A percentile compares a stretch with the other conserved stretches of the same genome.
Evolutionary conservation across 2,888 invertebrate species (phyloP).

Genomic region (Heliconius cydno): DNA sequence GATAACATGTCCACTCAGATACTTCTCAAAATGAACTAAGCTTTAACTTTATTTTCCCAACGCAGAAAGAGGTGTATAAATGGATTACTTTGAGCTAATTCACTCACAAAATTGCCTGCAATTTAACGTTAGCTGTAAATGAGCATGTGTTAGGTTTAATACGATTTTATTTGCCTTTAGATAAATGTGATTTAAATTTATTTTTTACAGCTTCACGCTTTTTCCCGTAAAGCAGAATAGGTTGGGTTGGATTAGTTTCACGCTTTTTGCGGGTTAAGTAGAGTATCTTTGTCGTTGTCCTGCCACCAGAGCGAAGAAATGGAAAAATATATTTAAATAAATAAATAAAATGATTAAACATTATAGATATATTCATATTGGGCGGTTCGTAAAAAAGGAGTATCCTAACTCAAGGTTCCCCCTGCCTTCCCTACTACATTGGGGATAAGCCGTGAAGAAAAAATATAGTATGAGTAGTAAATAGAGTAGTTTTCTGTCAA

Average conservation of each 20-base stretch:
- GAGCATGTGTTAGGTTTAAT: background rate
- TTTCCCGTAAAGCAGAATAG: background rate
- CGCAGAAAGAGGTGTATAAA: background rate
- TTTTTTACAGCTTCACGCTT: background rate
- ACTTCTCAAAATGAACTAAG: background rate
- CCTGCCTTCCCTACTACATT: background rate
- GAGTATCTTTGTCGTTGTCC: background rate
- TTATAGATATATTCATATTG: too few species aligned
- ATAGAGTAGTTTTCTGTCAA: background rate
- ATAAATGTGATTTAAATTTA: background rate
- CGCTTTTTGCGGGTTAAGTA: background rate
- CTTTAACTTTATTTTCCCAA: background rate
- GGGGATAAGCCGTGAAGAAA: background rate
- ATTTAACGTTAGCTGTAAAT: constrained; percentile 10
- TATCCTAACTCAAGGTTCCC: background rate
- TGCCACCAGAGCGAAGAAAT: too few species aligned
- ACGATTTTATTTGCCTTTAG: constrained; percentile 4
- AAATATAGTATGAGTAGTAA: background rate
- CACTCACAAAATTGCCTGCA: background rate
- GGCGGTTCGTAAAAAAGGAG: too few species aligned
- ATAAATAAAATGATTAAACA: too few species aligned
- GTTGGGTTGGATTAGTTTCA: background rate
- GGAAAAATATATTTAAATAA: too few species aligned
- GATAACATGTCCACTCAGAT: background rate
- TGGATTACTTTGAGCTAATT: background rate